Evolutionary conservation across 2,888 invertebrate genomes (phyloP), one percentile per base, ranked within the genome.

Genomic region (Liopterus haemorrhoidalis): DNA sequence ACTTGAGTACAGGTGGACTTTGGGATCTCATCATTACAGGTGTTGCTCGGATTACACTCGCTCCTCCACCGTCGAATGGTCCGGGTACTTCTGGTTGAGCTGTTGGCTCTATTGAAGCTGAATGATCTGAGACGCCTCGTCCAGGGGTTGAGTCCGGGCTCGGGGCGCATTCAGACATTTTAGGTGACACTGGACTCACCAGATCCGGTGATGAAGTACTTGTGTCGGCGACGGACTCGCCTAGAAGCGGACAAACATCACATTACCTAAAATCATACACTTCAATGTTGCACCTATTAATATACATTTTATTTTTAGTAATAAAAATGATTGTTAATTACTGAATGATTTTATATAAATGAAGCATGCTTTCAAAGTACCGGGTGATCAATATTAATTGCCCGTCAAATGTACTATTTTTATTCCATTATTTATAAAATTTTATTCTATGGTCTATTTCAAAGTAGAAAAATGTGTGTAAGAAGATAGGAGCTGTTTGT

Each of bases 201-300:
- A 85, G 79, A 75, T 90, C 90, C 69, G 89, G 89, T 67, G 90
- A 91, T 68, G 90, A 89, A 68, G 89, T 89, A 70, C 87, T 89
- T 68, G 90, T 89, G 73, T 91, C 91, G 69, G 89, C 89, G 73
- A 89, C 85, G 69, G 89, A 90, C 77, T 90, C 91, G 74, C 85
- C 85, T 84, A 79, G 60, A 67, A 66, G 70, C 65, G 66, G 67
- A 75, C 63, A 74, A 63, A 66, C 59, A n/a, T n/a, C n/a, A 62
- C 59, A 65, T 62, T 64, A 62, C 64, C 63, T 65, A 65, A 59
- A 65, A 66, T 58, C 54, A 30, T 14, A 19, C 12, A 5, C n/a
- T n/a, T 8, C 24, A n/a, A 8, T n/a, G 24, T n/a, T 24, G 24
- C 8, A 38, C 15, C 12, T 11, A 11, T 25, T 38, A 14, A 2